Percentiles rank a stretch among this genome's conserved stretches.
Evolutionary conservation across 1,140 invertebrate species (phyloP).

Genomic region (Acyrthosiphon pisum): DNA sequence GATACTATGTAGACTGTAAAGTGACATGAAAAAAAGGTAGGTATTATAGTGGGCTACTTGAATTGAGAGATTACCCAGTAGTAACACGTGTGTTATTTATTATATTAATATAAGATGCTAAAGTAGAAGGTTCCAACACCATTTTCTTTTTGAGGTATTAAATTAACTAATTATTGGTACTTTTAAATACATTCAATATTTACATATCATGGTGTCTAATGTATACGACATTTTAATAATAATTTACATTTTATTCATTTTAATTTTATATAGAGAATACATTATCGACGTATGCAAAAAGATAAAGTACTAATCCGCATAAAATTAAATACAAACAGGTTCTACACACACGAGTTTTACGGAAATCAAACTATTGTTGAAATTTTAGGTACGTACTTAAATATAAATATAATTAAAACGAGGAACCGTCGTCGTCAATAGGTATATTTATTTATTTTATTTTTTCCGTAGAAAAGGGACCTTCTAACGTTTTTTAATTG

Average conservation of each 20-base stretch:
- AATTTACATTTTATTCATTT: neutral
- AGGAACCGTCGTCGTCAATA: neutral
- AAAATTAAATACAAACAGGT: neutral
- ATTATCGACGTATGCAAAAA: neutral
- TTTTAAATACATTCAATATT: no score
- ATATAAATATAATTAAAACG: neutral
- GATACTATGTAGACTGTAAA: no score
- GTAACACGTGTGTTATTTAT: no score
- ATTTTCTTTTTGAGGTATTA: no score
- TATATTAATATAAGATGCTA: no score
- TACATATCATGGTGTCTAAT: neutral
- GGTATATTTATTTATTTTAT: neutral
- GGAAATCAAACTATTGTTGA: conserved; percentile 2
- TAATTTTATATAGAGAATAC: neutral
- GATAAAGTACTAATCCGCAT: neutral
- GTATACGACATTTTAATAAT: neutral
- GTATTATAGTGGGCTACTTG: no score
- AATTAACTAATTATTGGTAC: no score
- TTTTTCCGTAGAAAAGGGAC: no score
- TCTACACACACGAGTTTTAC: neutral
- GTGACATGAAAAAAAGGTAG: no score
- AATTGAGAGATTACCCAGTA: no score
- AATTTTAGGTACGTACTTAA: neutral
- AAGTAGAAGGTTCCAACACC: no score
- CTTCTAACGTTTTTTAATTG: no score